Base-by-base conservation (phyloP, 1,140 invertebrate genomes). In the Drosophila novamexicana region DNA sequence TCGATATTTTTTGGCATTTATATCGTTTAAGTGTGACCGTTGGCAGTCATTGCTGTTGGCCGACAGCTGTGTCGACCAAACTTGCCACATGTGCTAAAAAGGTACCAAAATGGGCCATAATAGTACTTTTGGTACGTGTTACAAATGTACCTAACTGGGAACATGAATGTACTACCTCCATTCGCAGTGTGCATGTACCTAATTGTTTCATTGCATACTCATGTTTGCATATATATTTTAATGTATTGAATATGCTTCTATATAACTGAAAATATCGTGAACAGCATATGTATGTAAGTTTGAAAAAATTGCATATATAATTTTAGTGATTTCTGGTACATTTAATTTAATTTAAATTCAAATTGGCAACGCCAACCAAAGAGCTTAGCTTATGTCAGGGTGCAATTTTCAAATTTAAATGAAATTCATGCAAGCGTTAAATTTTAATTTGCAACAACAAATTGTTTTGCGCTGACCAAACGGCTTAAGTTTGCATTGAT, bases 401-500 rank as follows among this genome's bases (percentile, higher is more conserved):
- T 4, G 22, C 7, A 29, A 47, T 3, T 47, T 32, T n/a, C 2
- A 6, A 42, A 49, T 53, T 76, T 57, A 1, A 50, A 61, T 62
- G 1, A 62, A 44, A 12, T 39, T 56, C 22, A 32, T 39, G 16
- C 18, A 32, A 44, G 34, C 22, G 0, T 14, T 42, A 18, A 45
- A 58, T 6, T 8, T 58, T 16, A 18, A 62, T 49, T 64, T 53
- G 22, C 7, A n/a, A 45, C 32, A 64, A 22, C 67, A 70, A 75
- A 69, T 56, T 69, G 34, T 32, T 56, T 44, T 47, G n/a, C 2
- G 22, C 6, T 49, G 29, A 47, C 36, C 14, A 67, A 64, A 16
- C 22, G 45, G 49, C 42, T 71, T 70, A 47, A 36, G 42, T 47
- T 63, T 66, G 40, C 37, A 71, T 53, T 65, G 50, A 66, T 29